phyloP scores from a whole-genome alignment of 2,888 invertebrate species.

The Philereme transversata region DNA sequence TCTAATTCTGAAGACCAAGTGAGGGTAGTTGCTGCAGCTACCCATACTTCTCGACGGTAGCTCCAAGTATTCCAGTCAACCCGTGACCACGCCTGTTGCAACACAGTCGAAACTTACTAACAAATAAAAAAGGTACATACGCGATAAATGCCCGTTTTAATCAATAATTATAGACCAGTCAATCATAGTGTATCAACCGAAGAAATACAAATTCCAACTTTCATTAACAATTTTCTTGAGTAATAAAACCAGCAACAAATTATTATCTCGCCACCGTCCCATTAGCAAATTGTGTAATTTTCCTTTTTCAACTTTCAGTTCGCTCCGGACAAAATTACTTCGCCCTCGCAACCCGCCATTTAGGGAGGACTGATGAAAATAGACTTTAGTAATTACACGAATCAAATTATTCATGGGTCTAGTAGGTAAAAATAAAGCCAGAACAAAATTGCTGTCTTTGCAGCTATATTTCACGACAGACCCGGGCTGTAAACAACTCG shows the following conservation, averaged over 20 bases:
- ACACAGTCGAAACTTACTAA: too few relatives aligned
- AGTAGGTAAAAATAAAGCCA: slow-evolving; percentile 38
- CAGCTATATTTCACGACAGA: neutral
- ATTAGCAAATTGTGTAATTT: slow-evolving; percentile 82
- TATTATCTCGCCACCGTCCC: slow-evolving; percentile 67
- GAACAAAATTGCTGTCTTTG: slow-evolving; percentile 25
- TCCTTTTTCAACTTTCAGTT: slow-evolving; percentile 77
- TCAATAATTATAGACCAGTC: too few relatives aligned
- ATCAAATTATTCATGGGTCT: slow-evolving; percentile 56
- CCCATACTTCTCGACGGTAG: too few relatives aligned
- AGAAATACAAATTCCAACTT: slow-evolving; percentile 42
- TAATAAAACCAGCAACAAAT: slow-evolving; percentile 70
- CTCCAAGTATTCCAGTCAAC: too few relatives aligned
- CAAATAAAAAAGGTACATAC: too few relatives aligned
- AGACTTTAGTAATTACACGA: slow-evolving; percentile 65
- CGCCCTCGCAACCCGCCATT: slow-evolving; percentile 71
- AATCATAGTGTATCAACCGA: slow-evolving; percentile 20
- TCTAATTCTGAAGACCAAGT: too few relatives aligned
- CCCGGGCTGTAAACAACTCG: neutral
- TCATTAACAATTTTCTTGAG: slow-evolving; percentile 60
- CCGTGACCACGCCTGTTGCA: too few relatives aligned
- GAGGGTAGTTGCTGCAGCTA: too few relatives aligned
- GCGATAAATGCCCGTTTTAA: too few relatives aligned
- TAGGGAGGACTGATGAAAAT: slow-evolving; percentile 73
- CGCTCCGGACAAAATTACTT: slow-evolving; percentile 73